These are phyloP conservation scores for Polydesmus complanatus DNA, from an alignment of 2,888 invertebrate species.

Conservation along the genomic window DNA sequence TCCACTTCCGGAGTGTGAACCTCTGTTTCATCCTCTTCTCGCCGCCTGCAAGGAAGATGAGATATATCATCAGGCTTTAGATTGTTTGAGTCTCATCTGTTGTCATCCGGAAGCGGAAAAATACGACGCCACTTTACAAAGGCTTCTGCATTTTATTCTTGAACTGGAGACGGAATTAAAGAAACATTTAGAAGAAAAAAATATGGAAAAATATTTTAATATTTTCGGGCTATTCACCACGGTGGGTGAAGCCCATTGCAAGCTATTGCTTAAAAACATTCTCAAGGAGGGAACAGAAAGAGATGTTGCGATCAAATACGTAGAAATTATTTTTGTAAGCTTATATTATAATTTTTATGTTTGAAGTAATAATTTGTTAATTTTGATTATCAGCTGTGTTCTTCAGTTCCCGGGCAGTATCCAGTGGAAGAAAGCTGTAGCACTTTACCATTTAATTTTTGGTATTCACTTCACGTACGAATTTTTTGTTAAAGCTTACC, in stretches of 20 bases:
- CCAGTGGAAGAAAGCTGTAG: conserved; percentile 78
- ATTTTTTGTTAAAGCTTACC: too few relatives aligned
- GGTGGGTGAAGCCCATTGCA: conserved; percentile 55
- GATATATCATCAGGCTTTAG: conserved; percentile 46
- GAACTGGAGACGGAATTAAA: conserved; percentile 38
- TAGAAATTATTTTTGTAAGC: conserved; percentile 50
- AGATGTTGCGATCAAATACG: conserved; percentile 45
- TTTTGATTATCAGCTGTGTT: conserved; percentile 46
- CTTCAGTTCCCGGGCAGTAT: conserved; percentile 66
- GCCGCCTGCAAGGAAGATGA: conserved; percentile 29
- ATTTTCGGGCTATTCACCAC: conserved; percentile 36
- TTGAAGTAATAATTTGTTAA: neutral
- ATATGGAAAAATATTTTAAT: conserved; percentile 39
- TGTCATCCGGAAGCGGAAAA: conserved; percentile 47
- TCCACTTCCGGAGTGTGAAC: conserved; percentile 34
- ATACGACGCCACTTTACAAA: conserved; percentile 43
- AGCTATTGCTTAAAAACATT: conserved; percentile 40
- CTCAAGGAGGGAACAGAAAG: conserved; percentile 38
- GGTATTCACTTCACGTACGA: conserved; percentile 74
- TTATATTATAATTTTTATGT: neutral
- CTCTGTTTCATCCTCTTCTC: conserved; percentile 28
- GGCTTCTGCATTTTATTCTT: conserved; percentile 44
- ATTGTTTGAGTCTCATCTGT: conserved; percentile 44
- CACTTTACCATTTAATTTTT: conserved; percentile 72
- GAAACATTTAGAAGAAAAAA: conserved; percentile 28